Evolutionary conservation across 2,113 vertebrate species (phyloP), one percentile per base, ranked within the genome.

Genomic region (Mesocricetus auratus): DNA sequence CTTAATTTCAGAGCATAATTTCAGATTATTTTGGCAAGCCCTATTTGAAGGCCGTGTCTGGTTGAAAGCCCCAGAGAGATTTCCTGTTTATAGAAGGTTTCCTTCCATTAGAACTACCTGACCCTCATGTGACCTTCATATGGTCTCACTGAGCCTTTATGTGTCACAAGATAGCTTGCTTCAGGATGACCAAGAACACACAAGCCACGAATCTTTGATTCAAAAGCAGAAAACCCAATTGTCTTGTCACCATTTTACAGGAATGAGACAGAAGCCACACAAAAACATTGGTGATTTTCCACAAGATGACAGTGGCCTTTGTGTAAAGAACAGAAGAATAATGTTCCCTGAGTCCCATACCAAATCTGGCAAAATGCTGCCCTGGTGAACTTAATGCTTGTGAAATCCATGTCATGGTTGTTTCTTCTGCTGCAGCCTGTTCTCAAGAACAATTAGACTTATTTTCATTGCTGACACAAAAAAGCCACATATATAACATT

Each of bases 221-320:
- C 0, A 0, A 53, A 66, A 92, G 93, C 60, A 97, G 95, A 75
- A 97, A 95, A 71, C 86, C 92, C 89, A 96, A 96, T 96, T 95
- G 96, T 96, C 95, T 96, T 96, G 96, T 96, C 96, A 96, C 64
- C 69, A 17, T 93, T 89, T 94, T 91, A 85, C 89, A 90, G 29
- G 53, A 89, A 94, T 93, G 45, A 94, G 93, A 90, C 19, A 93
- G 88, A 91, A 90, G 26, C 77, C 39, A 15, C 90, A 71, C 85
- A 90, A 73, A 53, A 89, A 95, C 56, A 50, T 16, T 17, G n/a
- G 16, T 13, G 19, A 16, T 64, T 90, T 56, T 88, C 97, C 97
- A 96, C 96, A 94, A 98, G 97, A 91, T 96, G 98, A 97, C 97
- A 97, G 96, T 86, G 90, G 93, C 94, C 82, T 93, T 97, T 93